Base-by-base conservation (phyloP, 2,797 vertebrate species). In the Anguilla anguilla region DNA sequence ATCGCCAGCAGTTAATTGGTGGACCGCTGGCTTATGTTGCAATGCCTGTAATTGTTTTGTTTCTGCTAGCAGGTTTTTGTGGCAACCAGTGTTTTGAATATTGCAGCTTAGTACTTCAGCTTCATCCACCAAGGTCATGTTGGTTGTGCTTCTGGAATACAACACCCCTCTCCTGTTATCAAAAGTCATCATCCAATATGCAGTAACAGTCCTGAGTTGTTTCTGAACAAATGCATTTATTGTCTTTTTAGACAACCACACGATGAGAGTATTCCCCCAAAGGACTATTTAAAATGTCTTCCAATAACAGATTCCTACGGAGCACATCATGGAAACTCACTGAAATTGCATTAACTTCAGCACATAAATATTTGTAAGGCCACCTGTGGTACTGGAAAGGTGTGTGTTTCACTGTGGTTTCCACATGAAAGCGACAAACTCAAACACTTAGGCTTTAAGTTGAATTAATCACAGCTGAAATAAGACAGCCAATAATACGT, bases 381-480 rank as follows among this genome's bases (percentile, higher is more conserved):
- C 94, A 96, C 95, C 95, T 96, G 95, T 95, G 94, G 95, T 95
- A 94, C 92, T 92, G 94, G 94, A 94, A 92, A 95, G 94, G 93
- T 87, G 88, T 93, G 93, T 93, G 94, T 92, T 87, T 90, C 86
- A 55, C 91, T 91, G 93, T 89, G 88, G 90, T 93, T 91, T 91
- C 95, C 96, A 96, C 96, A 96, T 96, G 94, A 96, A 97, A 96
- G 95, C 93, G 93, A 92, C 94, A 96, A 96, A 95, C 95, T 95
- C 95, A 96, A 96, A 94, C 94, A 94, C 96, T 96, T 94, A 93
- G 93, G 94, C 93, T 94, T 93, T 93, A 94, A 94, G 94, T 94
- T 89, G 94, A 95, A 96, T 96, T 94, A 95, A 95, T 96, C 95
- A 95, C 95, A 94, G 94, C 94, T 95, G 94, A 92, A 96, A 96